Evolutionary conservation across 1,140 invertebrate species (phyloP).

Genomic region (Papilio glaucus): DNA sequence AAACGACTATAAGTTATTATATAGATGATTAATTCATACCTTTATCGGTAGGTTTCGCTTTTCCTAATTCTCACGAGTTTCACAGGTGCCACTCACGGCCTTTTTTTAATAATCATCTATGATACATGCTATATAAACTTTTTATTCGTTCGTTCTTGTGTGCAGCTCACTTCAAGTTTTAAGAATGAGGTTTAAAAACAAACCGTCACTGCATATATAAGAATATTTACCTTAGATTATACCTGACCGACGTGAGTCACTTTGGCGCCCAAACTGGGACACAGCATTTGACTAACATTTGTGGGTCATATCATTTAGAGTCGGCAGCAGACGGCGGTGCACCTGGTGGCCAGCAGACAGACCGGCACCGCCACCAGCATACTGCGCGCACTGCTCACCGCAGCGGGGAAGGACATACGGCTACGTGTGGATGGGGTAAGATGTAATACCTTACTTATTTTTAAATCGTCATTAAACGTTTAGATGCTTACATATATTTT

Average conservation of each 20-base stretch:
- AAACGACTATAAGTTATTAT: neutral
- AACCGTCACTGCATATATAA: no score
- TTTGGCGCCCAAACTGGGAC: no score
- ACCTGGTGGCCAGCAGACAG: constrained; percentile 94
- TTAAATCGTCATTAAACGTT: no score
- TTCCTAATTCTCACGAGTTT: neutral
- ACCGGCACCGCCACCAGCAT: constrained; percentile 95
- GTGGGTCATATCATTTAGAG: constrained; percentile 81
- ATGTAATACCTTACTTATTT: constrained; percentile 44
- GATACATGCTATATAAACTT: no score
- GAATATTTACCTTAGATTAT: no score
- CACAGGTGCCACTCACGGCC: no score
- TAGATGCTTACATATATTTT: no score
- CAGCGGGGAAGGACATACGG: constrained; percentile 94
- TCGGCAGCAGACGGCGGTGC: constrained; percentile 94
- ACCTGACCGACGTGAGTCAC: no score
- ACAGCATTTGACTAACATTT: neutral
- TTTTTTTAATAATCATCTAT: no score
- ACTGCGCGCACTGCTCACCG: constrained; percentile 91
- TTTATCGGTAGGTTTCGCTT: neutral
- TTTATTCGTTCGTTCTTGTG: no score
- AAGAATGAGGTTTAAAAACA: no score
- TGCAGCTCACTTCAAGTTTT: no score
- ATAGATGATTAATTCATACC: neutral
- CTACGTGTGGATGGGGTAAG: constrained; percentile 93